Evolutionary conservation across 1,140 invertebrate genomes (phyloP), one percentile per base, ranked within the genome.

Genomic region (Oppia nitens): DNA sequence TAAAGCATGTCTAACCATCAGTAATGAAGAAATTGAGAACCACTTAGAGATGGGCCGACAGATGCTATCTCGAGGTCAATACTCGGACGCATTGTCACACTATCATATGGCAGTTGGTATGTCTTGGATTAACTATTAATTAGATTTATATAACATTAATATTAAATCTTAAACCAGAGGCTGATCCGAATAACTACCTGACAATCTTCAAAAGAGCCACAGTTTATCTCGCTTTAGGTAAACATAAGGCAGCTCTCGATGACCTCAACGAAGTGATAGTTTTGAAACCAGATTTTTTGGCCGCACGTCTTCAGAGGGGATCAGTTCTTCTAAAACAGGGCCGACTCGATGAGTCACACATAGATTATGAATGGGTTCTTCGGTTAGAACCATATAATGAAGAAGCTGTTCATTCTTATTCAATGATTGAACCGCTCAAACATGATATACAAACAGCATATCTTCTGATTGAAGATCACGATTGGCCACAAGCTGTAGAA

Each of bases 61-160:
- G 65, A 83, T 95, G 69, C 74, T 98, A 63, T 82, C 86, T 6
- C 81, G 81, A 64, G 92, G 94, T 49, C 88, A 98, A 70, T 79
- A 97, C 53, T 83, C 88, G 51, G 95, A 99, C 78, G 95, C 96
- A 0, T 72, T 99, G 26, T 85, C 86, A 51, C 93, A 98, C 70
- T 98, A 95, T 76, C 94, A 99, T 79, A 85, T 88, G 57, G 96
- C 95, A 65, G 87, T 98, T 68, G 91, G 90, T 94, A 73, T 78
- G 83, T 74, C 55, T 55, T n/a, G 12, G 2, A 2, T 21, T 21
- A 55, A 27, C n/a, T 49, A 11, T 57, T 58, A 17, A 48, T 52
- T 3, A 53, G 29, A 40, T 23, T 24, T 14, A 26, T 47, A 12
- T 12, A 6, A 47, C 61, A 55, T 54, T 17, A 21, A 57, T 55